Conservation (phyloP, 2,888 invertebrate species). For the Bugulina stolonifera region DNA sequence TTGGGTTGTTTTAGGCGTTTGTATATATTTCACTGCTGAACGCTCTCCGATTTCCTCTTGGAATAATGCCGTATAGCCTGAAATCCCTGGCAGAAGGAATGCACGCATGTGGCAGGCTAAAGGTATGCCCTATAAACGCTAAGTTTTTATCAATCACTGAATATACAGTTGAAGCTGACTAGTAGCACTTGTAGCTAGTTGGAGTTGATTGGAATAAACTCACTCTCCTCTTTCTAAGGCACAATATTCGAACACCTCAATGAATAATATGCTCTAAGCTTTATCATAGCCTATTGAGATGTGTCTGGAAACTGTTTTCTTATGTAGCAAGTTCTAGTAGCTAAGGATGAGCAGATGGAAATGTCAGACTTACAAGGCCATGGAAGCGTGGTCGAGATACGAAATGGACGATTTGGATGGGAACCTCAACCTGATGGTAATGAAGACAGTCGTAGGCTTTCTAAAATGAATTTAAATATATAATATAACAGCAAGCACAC, state of each 20-base stretch:
- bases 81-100: conserved; percentile 38
- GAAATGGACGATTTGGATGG: neutral
- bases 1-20: neutral
- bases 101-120: conserved; percentile 37
- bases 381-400: neutral
- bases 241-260: no score
- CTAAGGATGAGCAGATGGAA: neutral
- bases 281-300: no score
- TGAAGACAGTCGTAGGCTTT: neutral
- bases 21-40: conserved; percentile 18
- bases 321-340: neutral
- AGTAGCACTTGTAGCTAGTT: neutral
- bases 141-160: neutral
- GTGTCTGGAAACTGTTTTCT: no score
- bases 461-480: neutral
- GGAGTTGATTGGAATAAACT: neutral
- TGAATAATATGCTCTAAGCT: no score
- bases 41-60: conserved; percentile 29
- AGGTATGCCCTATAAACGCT: conserved; percentile 33
- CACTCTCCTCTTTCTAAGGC: neutral
- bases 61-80: conserved; percentile 37
- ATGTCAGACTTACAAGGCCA: neutral
- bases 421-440: neutral
- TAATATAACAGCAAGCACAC: no score
- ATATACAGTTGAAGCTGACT: neutral